A percentile compares a stretch with the other conserved stretches of the same genome.
Conservation (phyloP, 2,113 vertebrate genomes). For the Crotophaga sulcirostris region DNA sequence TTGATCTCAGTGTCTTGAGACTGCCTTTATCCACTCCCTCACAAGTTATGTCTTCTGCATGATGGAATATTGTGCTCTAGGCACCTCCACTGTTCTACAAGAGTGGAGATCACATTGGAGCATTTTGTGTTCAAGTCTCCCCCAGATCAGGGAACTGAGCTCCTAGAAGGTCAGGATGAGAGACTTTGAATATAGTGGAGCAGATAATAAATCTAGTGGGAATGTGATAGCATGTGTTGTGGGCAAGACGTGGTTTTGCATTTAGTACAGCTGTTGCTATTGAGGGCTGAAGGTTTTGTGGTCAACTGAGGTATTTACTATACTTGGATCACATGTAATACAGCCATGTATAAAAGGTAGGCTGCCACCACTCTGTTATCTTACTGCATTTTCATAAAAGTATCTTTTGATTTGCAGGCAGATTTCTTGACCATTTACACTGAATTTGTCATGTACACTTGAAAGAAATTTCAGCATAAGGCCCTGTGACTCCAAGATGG, state of each 20-base stretch:
- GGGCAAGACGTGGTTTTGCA: neutral
- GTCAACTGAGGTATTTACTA: neutral
- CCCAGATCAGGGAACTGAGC: neutral
- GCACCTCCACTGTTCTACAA: neutral
- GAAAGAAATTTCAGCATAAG: neutral
- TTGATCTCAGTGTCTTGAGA: neutral
- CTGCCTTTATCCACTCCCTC: neutral
- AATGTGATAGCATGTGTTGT: rapidly evolving
- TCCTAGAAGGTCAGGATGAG: neutral
- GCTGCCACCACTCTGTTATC: neutral
- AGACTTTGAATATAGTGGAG: neutral
- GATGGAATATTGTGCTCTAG: neutral
- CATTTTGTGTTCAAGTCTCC: neutral
- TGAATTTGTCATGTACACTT: neutral
- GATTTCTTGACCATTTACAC: neutral
- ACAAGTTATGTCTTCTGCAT: neutral
- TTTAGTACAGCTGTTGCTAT: neutral
- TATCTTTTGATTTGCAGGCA: neutral
- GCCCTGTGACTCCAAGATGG: neutral
- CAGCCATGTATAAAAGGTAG: neutral
- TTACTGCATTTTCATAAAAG: neutral
- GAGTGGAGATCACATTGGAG: neutral
- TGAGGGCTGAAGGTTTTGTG: neutral
- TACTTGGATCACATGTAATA: neutral
- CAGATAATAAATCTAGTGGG: neutral